phyloP scores from a whole-genome alignment of 2,888 invertebrate genomes.

The Xanthia icteritia region DNA sequence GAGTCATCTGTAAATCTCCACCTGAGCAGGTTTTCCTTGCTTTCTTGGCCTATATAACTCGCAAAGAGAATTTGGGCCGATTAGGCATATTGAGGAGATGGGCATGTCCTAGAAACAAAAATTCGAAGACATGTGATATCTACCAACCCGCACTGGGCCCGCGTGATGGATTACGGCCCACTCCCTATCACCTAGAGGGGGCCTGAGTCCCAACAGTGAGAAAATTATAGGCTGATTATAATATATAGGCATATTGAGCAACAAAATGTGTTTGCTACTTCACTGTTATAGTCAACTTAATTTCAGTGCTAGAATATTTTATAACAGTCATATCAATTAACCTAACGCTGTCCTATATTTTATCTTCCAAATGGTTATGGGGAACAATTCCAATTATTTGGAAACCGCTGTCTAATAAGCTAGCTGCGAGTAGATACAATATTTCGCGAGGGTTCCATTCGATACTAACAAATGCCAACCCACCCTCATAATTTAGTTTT shows the following conservation, averaged over 20 bases:
- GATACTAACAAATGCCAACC: slow-evolving; percentile 60
- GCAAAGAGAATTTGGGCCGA: not conserved
- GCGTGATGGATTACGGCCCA: no score
- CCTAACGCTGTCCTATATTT: slow-evolving; percentile 8
- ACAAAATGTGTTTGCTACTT: not conserved
- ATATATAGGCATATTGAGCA: not conserved
- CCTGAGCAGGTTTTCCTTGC: not conserved
- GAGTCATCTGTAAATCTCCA: not conserved
- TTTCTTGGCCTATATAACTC: not conserved
- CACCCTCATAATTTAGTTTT: slow-evolving; percentile 68
- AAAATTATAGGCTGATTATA: no score
- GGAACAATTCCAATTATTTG: slow-evolving; percentile 51
- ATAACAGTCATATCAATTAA: slow-evolving; percentile 19
- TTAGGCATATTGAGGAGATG: no score
- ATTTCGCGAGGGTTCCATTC: slow-evolving; percentile 55
- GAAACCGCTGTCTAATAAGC: slow-evolving; percentile 63
- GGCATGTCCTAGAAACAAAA: no score
- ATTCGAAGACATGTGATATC: no score
- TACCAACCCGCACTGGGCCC: no score
- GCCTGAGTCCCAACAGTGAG: no score
- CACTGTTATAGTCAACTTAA: not conserved
- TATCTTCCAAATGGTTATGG: slow-evolving; percentile 16
- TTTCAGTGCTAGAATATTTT: not conserved
- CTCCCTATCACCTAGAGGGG: no score
- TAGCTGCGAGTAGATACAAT: slow-evolving; percentile 50